Base-by-base conservation (phyloP, 2,888 invertebrate genomes). In the Escarpia spicata region DNA sequence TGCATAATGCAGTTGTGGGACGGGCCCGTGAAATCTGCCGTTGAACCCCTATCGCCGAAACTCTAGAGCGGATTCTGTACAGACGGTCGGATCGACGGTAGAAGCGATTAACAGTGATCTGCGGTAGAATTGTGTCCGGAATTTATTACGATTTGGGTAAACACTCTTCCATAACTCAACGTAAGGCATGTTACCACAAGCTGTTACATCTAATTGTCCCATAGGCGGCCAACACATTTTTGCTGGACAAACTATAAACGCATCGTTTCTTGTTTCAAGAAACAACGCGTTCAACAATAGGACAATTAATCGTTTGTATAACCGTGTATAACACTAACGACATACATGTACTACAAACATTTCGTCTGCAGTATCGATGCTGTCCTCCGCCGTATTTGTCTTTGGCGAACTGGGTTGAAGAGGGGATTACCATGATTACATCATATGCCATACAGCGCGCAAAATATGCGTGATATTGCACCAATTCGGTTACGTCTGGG, bases 1-100 rank as follows among this genome's bases (percentile, higher is more conserved):
- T 91, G 91, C 37, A 91, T 91, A 19, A 37, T 45, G 37, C 91
- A 91, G 91, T 45, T 91, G 45, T 91, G 91, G 91, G 52, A 91
- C 2, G n/a, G 26, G 26, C 75, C 75, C 75, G n/a, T 75, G 75
- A 75, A 26, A 75, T 26, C 75, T 15, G 75, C 75, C 6, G n/a
- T 75, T 75, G 75, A 75, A 75, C 75, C 75, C 19, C 75, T 75
- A 3, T 75, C 75, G 75, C 75, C 75, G 75, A 75, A 75, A 75
- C 75, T 26, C 26, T 75, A 75, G 75, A 6, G 75, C 6, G n/a
- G 19, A 75, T 75, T 75, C 19, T 26, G 75, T 75, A 19, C 26
- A n/a, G 26, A 75, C n/a, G 75, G 75, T 75, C n/a, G 75, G 75
- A 26, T 75, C n/a, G 75, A 75, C 19, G 19, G 26, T 2, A 75